These are phyloP conservation scores for Drosophila nr. medialis DNA, from an alignment of 2,888 invertebrate species.

Conservation along the genomic window DNA sequence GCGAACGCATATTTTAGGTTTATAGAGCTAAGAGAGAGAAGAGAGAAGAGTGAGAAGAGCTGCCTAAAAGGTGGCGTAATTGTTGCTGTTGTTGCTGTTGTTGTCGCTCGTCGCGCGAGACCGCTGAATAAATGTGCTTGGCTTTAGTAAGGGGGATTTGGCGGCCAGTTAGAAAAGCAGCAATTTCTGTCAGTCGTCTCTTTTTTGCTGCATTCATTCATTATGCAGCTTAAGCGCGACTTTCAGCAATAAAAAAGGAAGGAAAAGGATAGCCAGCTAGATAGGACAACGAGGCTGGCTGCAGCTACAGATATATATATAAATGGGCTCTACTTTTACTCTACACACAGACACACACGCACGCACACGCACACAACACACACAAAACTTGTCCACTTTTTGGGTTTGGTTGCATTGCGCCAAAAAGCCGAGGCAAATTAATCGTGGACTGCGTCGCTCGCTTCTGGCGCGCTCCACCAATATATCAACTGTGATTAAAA, in stretches of 20 bases:
- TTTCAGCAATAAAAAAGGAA: slow-evolving; percentile 7
- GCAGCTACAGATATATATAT: slow-evolving; percentile 32
- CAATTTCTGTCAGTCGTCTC: slow-evolving; percentile 9
- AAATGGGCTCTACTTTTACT: slow-evolving; percentile 38
- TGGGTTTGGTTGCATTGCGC: slow-evolving; percentile 58
- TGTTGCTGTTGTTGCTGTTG: slow-evolving; percentile 20
- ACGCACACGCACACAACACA: background rate
- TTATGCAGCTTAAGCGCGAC: slow-evolving; percentile 78
- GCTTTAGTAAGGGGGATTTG: slow-evolving; percentile 74
- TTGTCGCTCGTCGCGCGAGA: slow-evolving; percentile 37
- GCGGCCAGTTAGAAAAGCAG: slow-evolving; percentile 53
- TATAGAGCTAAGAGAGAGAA: slow-evolving; percentile 36
- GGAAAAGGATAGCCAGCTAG: slow-evolving; percentile 3
- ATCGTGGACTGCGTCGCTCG: slow-evolving; percentile 65
- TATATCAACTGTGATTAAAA: slow-evolving; percentile 81
- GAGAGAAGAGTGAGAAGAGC: background rate
- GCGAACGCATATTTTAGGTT: slow-evolving; percentile 78
- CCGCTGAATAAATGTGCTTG: slow-evolving; percentile 78
- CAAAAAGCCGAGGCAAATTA: slow-evolving; percentile 75
- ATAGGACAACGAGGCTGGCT: slow-evolving; percentile 27
- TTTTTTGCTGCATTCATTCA: slow-evolving; percentile 75
- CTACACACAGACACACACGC: background rate
- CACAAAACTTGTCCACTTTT: slow-evolving; percentile 41
- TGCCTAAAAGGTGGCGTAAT: slow-evolving; percentile 15
- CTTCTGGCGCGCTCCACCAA: slow-evolving; percentile 54